Base-by-base conservation (phyloP, 1,140 invertebrate genomes). In the Zeugodacus cucurbitae region DNA sequence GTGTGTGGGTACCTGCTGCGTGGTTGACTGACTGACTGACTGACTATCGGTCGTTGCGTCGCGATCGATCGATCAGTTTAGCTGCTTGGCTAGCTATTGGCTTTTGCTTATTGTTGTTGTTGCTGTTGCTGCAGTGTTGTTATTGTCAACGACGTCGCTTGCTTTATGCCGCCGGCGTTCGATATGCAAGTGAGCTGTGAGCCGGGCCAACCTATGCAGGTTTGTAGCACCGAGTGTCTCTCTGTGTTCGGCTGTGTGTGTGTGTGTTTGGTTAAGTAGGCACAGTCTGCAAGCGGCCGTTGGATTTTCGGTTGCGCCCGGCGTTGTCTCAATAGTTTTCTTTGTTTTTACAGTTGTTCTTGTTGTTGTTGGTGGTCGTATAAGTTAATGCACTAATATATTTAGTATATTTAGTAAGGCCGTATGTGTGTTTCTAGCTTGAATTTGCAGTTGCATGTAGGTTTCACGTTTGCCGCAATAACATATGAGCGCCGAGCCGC, bases 1-100 rank as follows among this genome's bases (percentile, higher is more conserved):
- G 22, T 44, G 41, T 32, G 70, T 78, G n/a, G 74, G 74, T 82
- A 82, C 74, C 74, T 82, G 74, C 74, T 82, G 74, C 74, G 74
- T 82, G 74, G 74, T 82, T 29, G 74, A 26, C 41, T 48, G 41
- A n/a, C 34, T 41, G 67, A 37, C 58, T 8, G 14, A 37, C 17
- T 29, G 41, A 44, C 74, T 78, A 78, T 78, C 37, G 41, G 41
- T 20, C 74, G n/a, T 22, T 62, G 22, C 22, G 58, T 62, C 58
- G 58, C 58, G 58, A 22, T 62, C 58, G 48, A 54, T 54, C 48
- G 14, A 54, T 41, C 70, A 14, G 34, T 41, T 78, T 41, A 44
- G 17, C 37, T 70, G 37, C 2, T 29, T 74, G 67, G 20, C 67
- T 74, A 14, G 29, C 67, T 82, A 20, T 74, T 41, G 7, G 22